Conservation (phyloP, 53 echinoderm and acorn worm species). For the Astropecten irregularis region DNA sequence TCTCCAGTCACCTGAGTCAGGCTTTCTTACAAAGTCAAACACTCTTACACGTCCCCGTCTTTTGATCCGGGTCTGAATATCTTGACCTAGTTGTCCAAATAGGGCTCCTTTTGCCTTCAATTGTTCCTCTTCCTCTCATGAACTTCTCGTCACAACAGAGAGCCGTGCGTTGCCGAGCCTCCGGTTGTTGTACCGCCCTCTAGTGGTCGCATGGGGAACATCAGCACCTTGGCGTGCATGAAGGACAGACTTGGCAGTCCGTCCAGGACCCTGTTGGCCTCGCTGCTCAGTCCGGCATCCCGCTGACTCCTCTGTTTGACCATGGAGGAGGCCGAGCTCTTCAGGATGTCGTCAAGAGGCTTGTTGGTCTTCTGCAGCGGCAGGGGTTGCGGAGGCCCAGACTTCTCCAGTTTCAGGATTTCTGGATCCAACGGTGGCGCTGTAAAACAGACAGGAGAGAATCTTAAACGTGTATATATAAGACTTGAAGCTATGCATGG, state of each 20-base stretch:
- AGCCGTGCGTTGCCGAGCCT: slow-evolving; percentile 5
- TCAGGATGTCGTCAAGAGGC: slow-evolving; percentile 92
- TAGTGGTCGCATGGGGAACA: slow-evolving; percentile 84
- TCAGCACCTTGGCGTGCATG: slow-evolving; percentile 95
- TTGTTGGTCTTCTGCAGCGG: slow-evolving; percentile 57
- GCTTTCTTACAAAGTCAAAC: no score
- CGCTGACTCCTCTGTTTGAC: slow-evolving; percentile 78
- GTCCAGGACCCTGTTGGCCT: slow-evolving; percentile 79
- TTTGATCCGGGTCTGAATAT: no score
- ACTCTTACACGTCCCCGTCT: no score
- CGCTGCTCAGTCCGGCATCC: slow-evolving; percentile 75
- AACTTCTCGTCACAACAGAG: slow-evolving; percentile 39
- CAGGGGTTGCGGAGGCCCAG: slow-evolving; percentile 44
- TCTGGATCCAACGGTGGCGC: slow-evolving; percentile 88
- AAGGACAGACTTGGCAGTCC: slow-evolving; percentile 82
- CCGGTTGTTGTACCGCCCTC: slow-evolving; percentile 9
- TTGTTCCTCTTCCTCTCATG: no score
- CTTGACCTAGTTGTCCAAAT: no score
- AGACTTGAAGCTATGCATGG: no score
- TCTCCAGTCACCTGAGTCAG: no score
- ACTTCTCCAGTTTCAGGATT: slow-evolving; percentile 79
- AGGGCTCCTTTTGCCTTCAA: no score
- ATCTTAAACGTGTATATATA: no score
- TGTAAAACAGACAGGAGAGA: slow-evolving; percentile 31
- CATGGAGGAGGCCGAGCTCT: slow-evolving; percentile 81